Base-by-base conservation (phyloP, 1,140 invertebrate species). In the Nasonia vitripennis region DNA sequence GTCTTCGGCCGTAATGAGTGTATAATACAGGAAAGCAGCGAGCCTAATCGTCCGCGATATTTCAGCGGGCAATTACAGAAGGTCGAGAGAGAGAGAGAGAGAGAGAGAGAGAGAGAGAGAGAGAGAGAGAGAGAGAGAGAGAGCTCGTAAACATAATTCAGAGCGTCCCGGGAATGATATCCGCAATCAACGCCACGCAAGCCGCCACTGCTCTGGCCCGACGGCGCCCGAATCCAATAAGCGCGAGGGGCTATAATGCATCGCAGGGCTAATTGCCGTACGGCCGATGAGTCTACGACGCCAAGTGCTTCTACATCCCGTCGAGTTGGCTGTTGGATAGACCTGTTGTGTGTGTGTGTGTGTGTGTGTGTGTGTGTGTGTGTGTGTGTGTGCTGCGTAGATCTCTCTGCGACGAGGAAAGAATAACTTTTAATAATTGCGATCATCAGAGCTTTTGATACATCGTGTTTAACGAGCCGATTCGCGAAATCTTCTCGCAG, bases 71-170 rank as follows among this genome's bases (percentile, higher is more conserved):
- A 31, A 51, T 74, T 83, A 83, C n/a, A 9, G 48, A 48, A 70
- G 20, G 34, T 34, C 75, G 23, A 70, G 27, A 27, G 27, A 27
- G 27, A 27, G 27, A 27, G 27, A 27, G 27, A 27, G 48, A 68
- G 48, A 27, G 27, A 27, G 27, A 27, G 48, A 68, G 48, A 27
- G 27, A 27, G 27, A 27, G 48, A 68, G 48, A 27, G 27, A 27
- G 27, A 27, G 48, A 68, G 27, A 27, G 23, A 70, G 27, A 27
- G 27, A 27, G 27, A 27, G 27, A 27, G 27, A 27, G 27, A 27
- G 48, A 68, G 48, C 73, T 83, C 77, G 68, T 84, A 84, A 84
- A 80, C 83, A 80, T 84, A 73, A 84, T 84, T 84, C 70, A 84
- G 48, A 68, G 55, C n/a, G 23, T 51, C 14, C 73, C 48, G 31